Conservation (phyloP, 30 jellyfish, hydroid and myxozoan species). For the Mastigias papua region DNA sequence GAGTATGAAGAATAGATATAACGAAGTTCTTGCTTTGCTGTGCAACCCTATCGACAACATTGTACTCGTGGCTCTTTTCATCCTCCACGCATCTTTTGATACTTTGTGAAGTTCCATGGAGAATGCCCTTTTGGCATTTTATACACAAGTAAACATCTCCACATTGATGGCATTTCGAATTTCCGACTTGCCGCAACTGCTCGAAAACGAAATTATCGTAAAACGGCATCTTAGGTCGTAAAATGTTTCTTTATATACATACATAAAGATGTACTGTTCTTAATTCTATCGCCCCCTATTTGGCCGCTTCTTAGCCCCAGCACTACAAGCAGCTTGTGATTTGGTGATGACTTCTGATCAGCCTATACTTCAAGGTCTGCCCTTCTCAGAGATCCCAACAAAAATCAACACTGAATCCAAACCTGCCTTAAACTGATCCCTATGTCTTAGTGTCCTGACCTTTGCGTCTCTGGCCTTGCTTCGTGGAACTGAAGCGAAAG, state of each 20-base stretch:
- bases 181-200: slow-evolving; percentile 9
- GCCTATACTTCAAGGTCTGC: background rate
- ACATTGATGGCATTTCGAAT: slow-evolving; percentile 24
- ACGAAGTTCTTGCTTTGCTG: slow-evolving; percentile 6
- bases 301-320: background rate
- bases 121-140: slow-evolving; percentile 29
- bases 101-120: background rate
- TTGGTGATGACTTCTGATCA: background rate
- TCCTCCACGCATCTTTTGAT: background rate
- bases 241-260: background rate
- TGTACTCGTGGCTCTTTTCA: background rate
- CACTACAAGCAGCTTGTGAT: background rate
- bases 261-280: no score
- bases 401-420: background rate
- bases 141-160: slow-evolving; percentile 53
- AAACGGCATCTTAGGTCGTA: slow-evolving; percentile 3
- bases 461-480: background rate
- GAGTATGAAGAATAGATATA: background rate
- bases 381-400: background rate
- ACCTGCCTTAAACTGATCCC: background rate
- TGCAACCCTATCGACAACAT: slow-evolving; percentile 3
- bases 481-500: background rate
- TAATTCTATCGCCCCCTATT: no score
- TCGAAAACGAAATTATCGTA: slow-evolving; percentile 6
- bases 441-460: background rate